phyloP scores from a whole-genome alignment of 2,888 invertebrate genomes.

The Ecdyonurus torrentis region DNA sequence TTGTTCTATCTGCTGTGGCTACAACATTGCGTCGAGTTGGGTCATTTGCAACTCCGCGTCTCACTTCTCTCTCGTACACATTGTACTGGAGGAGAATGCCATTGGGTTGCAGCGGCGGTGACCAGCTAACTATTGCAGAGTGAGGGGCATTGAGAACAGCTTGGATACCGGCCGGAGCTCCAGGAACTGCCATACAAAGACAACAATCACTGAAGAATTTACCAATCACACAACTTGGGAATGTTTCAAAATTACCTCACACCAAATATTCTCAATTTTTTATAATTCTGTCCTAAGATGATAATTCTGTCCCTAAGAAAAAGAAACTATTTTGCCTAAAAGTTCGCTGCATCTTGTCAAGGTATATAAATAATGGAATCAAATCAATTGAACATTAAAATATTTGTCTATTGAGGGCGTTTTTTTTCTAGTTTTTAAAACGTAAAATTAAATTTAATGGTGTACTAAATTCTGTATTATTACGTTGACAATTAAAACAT shows the following conservation, averaged over 20 bases:
- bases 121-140: constrained; percentile 23
- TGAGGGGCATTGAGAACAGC: constrained; percentile 24
- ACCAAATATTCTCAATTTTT: too few relatives aligned
- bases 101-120: constrained; percentile 25
- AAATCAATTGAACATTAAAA: too few relatives aligned
- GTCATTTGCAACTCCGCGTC: constrained; percentile 8
- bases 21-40: constrained; percentile 8
- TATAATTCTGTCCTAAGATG: too few relatives aligned
- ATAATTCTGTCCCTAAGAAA: constrained; percentile 1
- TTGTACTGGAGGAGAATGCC: constrained; percentile 27
- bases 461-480: too few relatives aligned
- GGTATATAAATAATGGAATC: background rate
- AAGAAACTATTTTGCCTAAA: background rate
- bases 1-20: constrained; percentile 9
- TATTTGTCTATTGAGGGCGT: too few relatives aligned
- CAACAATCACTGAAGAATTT: too few relatives aligned
- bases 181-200: constrained; percentile 23
- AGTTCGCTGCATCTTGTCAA: background rate
- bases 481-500: too few relatives aligned
- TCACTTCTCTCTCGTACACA: constrained; percentile 19
- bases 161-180: constrained; percentile 26
- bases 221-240: too few relatives aligned
- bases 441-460: too few relatives aligned
- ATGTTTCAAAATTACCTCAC: too few relatives aligned
- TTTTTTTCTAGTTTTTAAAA: too few relatives aligned